phyloP scores from a whole-genome alignment of 1,140 invertebrate species.

The Tetramorium alpestre region DNA sequence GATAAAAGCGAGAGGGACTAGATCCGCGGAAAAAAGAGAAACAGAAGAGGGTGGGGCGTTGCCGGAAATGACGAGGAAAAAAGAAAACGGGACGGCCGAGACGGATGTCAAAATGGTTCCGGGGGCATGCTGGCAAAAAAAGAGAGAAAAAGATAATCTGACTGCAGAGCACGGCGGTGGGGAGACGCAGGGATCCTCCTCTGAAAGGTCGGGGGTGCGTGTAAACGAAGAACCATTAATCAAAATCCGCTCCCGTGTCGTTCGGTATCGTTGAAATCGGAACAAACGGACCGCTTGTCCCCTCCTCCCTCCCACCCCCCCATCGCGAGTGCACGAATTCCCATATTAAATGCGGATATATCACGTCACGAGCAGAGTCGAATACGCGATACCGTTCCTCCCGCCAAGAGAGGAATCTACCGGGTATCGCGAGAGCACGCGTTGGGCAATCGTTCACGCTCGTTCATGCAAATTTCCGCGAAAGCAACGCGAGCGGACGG shows the following conservation, averaged over 20 bases:
- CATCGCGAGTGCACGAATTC: slow-evolving; percentile 64
- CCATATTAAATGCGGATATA: slow-evolving; percentile 74
- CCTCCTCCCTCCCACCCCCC: neutral
- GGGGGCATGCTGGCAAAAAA: neutral
- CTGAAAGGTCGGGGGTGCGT: slow-evolving; percentile 51
- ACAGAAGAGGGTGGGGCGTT: neutral
- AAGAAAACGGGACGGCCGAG: neutral
- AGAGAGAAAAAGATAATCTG: neutral
- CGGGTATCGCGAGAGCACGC: slow-evolving; percentile 34
- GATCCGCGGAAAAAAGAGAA: neutral
- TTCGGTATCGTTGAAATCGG: slow-evolving; percentile 72
- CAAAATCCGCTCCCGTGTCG: slow-evolving; percentile 65
- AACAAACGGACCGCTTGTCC: slow-evolving; percentile 60
- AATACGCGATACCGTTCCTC: slow-evolving; percentile 21
- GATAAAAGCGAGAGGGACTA: neutral
- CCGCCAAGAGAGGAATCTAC: slow-evolving; percentile 30
- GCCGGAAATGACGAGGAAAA: slow-evolving; percentile 14
- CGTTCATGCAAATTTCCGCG: slow-evolving; percentile 57
- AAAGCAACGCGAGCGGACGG: slow-evolving; percentile 28
- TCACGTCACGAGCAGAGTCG: slow-evolving; percentile 69
- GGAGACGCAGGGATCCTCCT: neutral
- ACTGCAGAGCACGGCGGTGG: too few species aligned
- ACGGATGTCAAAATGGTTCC: slow-evolving; percentile 26
- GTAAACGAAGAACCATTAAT: slow-evolving; percentile 71
- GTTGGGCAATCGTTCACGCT: slow-evolving; percentile 38